Evolutionary conservation across 2,113 vertebrate species (phyloP).

Genomic region (Carlito syrichta): DNA sequence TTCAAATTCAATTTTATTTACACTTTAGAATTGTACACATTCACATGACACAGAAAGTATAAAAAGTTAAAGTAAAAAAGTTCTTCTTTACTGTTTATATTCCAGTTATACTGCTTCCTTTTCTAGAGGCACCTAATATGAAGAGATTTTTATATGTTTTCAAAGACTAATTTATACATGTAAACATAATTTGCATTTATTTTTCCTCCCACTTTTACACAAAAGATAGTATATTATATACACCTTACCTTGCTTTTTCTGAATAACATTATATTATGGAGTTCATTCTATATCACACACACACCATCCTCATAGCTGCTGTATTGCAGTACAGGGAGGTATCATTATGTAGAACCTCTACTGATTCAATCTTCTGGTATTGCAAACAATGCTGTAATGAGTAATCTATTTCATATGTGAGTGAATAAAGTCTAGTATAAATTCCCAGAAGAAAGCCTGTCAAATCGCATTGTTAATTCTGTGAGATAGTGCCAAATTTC

Average conservation of each 20-base stretch:
- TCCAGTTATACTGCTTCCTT: background rate
- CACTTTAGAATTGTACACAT: background rate
- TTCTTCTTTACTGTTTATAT: background rate
- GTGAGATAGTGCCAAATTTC: background rate
- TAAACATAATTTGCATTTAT: background rate
- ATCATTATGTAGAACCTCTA: background rate
- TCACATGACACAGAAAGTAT: background rate
- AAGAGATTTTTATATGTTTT: background rate
- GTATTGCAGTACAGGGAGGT: background rate
- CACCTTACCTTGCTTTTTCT: too few species aligned
- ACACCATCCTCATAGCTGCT: background rate
- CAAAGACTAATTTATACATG: background rate
- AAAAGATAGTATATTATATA: background rate
- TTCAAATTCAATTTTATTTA: background rate
- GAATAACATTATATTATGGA: background rate
- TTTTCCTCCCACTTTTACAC: background rate
- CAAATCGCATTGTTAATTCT: background rate
- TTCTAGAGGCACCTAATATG: background rate
- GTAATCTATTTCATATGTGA: background rate
- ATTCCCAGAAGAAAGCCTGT: conserved; percentile 24
- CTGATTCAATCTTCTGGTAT: background rate
- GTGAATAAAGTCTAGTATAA: background rate
- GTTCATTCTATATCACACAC: background rate
- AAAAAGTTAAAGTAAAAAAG: background rate
- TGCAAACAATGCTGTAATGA: background rate